Evolutionary conservation across 2,113 vertebrate genomes (phyloP), one percentile per base, ranked within the genome.

Genomic region (Hiodon alosoides): DNA sequence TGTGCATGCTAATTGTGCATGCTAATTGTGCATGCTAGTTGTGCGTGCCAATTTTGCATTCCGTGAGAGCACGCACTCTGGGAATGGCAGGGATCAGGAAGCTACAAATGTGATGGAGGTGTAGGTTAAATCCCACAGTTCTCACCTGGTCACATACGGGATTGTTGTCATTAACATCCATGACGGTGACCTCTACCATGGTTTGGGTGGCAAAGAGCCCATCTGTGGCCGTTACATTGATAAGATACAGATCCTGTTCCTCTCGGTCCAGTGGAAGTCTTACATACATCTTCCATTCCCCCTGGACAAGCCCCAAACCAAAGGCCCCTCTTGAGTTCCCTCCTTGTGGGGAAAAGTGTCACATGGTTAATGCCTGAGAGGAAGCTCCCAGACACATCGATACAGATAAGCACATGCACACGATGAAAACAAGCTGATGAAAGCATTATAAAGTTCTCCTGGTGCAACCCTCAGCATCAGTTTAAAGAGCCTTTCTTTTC

Each of bases 281-380:
- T 76, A 99, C 94, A 16, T 95, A 98, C 69, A 99, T 93, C 74
- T 96, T 98, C 95, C 96, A 98, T 78, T 97, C 94, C 16, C 88
- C 95, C 85, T 98, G 95, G 75, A 97, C 93, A 59, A 93, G 87
- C 65, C 94, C 94, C 82, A 99, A 86, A 13, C 92, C 93, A 0
- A 99, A 99, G 71, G 93, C 92, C 47, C 95, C 96, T 76, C 90
- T 89, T 72, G 92, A 91, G 81, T 99, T 96, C 74, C 97, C 97
- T 77, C 95, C 97, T 92, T 77, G 61, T 58, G 53, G 9, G 64
- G 54, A 67, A 46, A 16, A 73, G 11, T 55, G 46, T 1, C 17
- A 71, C 53, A 73, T 53, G 61, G 58, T 71, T 13, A 46, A 11
- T n/a, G 13, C 69, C n/a, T 58, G 9, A 71, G 53, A 2, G 8